phyloP scores from a whole-genome alignment of 2,888 invertebrate genomes.

The Lasioglossum morio region DNA sequence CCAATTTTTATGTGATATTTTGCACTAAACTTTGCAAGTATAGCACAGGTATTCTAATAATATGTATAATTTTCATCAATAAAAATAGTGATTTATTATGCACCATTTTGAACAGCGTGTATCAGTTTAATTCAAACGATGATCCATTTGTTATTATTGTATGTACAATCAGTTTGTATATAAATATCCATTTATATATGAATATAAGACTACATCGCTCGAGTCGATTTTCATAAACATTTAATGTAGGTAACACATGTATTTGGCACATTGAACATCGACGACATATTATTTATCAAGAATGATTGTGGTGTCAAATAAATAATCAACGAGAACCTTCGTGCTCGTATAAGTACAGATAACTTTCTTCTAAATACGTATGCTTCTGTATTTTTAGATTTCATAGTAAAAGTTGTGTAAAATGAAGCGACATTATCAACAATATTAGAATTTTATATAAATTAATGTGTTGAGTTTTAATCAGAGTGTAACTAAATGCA shows the following conservation, averaged over 20 bases:
- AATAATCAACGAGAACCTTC: conserved; percentile 61
- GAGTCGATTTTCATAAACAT: conserved; percentile 75
- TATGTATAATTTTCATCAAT: conserved; percentile 28
- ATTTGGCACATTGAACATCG: conserved; percentile 83
- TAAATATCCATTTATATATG: conserved; percentile 67
- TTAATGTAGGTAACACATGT: conserved; percentile 82
- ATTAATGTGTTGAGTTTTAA: neutral
- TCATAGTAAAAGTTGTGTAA: neutral
- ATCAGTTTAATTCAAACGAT: conserved; percentile 58
- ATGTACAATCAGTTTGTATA: conserved; percentile 74
- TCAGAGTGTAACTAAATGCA: neutral
- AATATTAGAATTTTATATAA: neutral
- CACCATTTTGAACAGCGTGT: conserved; percentile 30
- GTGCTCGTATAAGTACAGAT: conserved; percentile 42
- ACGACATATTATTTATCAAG: conserved; percentile 58
- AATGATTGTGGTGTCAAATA: conserved; percentile 61
- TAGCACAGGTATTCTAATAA: conserved; percentile 38
- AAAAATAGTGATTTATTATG: conserved; percentile 58
- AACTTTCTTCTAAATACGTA: neutral
- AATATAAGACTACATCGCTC: conserved; percentile 47
- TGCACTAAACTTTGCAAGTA: conserved; percentile 15
- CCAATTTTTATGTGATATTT: conserved; percentile 10
- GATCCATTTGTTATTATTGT: conserved; percentile 65
- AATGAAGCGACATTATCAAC: neutral
- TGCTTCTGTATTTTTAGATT: conserved; percentile 4